phyloP scores from a whole-genome alignment of 2,113 vertebrate genomes.

The Seriola aureovittata region DNA sequence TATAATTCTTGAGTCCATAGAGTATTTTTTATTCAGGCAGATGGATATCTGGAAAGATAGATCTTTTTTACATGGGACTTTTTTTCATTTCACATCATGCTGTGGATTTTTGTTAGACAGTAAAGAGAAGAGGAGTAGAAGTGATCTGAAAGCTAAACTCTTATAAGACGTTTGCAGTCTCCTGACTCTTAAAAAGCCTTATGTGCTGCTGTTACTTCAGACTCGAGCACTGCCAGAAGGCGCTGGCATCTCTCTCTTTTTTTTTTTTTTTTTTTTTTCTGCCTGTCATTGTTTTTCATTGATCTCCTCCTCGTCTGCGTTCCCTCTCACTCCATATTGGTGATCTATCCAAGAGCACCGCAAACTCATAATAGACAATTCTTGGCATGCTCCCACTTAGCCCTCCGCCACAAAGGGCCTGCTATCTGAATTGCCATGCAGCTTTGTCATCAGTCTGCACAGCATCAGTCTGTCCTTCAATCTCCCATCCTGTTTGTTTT shows the following conservation, averaged over 20 bases:
- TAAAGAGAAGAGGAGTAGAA: not conserved
- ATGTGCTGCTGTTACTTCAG: slow-evolving; percentile 22
- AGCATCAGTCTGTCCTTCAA: slow-evolving; percentile 52
- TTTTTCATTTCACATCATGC: slow-evolving; percentile 7
- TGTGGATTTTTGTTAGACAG: slow-evolving; percentile 3
- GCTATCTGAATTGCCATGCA: slow-evolving; percentile 47
- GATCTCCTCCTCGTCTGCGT: slow-evolving; percentile 51
- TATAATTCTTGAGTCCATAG: not conserved
- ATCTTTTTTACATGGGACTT: slow-evolving; percentile 8
- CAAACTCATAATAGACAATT: slow-evolving; percentile 71
- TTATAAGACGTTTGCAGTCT: slow-evolving; percentile 1
- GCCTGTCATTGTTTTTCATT: slow-evolving; percentile 67
- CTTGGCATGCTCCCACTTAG: slow-evolving; percentile 60
- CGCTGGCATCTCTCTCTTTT: slow-evolving; percentile 23
- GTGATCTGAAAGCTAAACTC: slow-evolving; percentile 16
- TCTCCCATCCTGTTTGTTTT: slow-evolving; percentile 51
- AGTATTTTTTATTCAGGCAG: not conserved
- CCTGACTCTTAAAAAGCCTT: slow-evolving; percentile 1
- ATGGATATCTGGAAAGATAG: not conserved
- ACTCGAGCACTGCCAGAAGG: slow-evolving; percentile 37
- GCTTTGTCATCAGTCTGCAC: slow-evolving; percentile 55
- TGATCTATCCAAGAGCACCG: slow-evolving; percentile 49
- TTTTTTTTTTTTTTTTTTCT: slow-evolving; percentile 16
- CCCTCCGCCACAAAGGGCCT: slow-evolving; percentile 36
- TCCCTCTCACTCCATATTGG: slow-evolving; percentile 18